Evolutionary conservation across 2,888 invertebrate species (phyloP).

Genomic region (Leptogaster cylindrica): DNA sequence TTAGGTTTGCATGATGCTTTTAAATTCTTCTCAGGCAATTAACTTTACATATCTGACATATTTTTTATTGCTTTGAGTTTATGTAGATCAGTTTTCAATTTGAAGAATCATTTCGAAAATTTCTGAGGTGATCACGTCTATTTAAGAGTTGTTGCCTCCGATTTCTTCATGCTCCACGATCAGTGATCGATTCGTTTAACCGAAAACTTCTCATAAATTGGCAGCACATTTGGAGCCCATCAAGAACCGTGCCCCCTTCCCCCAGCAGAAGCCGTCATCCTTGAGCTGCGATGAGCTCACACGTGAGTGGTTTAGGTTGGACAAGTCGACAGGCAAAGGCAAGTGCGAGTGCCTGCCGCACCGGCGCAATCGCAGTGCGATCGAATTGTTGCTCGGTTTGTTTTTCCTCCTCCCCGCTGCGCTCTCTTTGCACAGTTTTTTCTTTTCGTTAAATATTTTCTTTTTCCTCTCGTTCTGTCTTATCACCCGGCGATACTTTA

Average conservation of each 20-base stretch:
- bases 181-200: no score
- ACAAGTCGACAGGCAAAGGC: neutral
- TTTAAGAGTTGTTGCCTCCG: no score
- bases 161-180: no score
- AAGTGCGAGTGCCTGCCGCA: conserved; percentile 3
- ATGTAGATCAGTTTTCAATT: no score
- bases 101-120: no score
- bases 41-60: no score
- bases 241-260: neutral
- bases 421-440: neutral
- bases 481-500: neutral
- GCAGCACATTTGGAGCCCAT: neutral
- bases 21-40: no score
- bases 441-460: neutral
- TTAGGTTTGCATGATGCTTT: no score
- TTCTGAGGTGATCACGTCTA: no score
- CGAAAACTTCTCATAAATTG: no score
- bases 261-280: neutral
- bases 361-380: conserved; percentile 14
- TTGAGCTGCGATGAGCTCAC: neutral
- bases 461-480: neutral
- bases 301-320: neutral
- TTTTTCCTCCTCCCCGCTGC: neutral
- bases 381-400: neutral
- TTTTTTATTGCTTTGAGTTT: no score